These are phyloP conservation scores for Reticulitermes speratus DNA, from an alignment of 1,140 invertebrate genomes.

Conservation along the genomic window DNA sequence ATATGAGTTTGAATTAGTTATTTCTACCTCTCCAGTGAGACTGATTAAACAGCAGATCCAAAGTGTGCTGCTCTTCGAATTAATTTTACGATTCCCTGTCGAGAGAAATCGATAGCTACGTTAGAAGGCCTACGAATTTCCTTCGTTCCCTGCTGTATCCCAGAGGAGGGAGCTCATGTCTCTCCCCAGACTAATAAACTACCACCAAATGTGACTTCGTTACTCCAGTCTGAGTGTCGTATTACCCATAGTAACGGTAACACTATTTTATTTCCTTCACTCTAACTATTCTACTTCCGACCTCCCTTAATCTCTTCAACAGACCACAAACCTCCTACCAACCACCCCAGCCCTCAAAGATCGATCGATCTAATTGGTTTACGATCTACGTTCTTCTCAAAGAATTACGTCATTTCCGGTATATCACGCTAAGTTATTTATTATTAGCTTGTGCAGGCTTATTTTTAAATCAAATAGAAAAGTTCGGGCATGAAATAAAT, in stretches of 20 bases:
- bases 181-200: not conserved
- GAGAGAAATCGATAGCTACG: not conserved
- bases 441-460: not conserved
- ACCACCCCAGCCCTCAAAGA: not conserved
- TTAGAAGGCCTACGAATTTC: not conserved
- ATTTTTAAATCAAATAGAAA: not conserved
- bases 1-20: not conserved
- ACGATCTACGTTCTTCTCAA: not conserved
- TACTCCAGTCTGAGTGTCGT: slow-evolving; percentile 7
- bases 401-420: not conserved
- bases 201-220: not conserved
- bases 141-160: not conserved
- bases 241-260: not conserved
- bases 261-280: not conserved
- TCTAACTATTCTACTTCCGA: not conserved
- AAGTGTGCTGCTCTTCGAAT: not conserved
- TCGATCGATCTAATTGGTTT: slow-evolving; percentile 8
- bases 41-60: not conserved
- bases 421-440: not conserved
- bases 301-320: not conserved
- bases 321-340: not conserved
- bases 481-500: not conserved
- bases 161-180: not conserved
- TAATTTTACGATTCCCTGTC: not conserved
- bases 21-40: not conserved